Evolutionary conservation across 1,140 invertebrate species (phyloP).

Genomic region (Pteromalus puparum): DNA sequence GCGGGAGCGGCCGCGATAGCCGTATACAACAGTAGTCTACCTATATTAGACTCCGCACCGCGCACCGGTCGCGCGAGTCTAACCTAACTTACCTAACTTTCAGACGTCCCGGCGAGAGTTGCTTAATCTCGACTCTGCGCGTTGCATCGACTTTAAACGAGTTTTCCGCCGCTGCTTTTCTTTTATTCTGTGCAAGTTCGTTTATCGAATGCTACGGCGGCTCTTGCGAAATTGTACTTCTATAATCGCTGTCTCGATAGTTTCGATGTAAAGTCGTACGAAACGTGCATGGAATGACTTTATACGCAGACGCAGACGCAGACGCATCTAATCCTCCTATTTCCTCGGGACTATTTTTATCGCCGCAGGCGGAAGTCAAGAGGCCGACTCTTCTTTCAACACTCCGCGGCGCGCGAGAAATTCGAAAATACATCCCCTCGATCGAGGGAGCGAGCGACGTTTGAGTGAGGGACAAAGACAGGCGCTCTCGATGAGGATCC

Average conservation of each 20-base stretch:
- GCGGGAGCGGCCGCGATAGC: background rate
- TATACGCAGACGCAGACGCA: too few species aligned
- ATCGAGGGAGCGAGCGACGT: background rate
- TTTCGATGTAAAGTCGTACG: background rate
- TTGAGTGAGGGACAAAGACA: background rate
- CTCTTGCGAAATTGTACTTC: too few species aligned
- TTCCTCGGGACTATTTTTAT: background rate
- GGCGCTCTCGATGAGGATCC: background rate
- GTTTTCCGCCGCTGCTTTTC: background rate
- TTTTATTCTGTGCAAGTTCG: background rate
- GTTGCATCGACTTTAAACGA: slow-evolving; percentile 21
- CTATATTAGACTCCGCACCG: background rate
- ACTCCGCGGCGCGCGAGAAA: background rate
- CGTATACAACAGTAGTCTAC: too few species aligned
- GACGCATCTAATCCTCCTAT: background rate
- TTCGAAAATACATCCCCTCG: background rate
- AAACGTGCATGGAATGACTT: too few species aligned
- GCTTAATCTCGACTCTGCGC: slow-evolving; percentile 10
- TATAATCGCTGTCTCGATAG: too few species aligned
- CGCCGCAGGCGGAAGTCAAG: background rate
- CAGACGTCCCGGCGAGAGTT: background rate
- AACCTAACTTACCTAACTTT: too few species aligned
- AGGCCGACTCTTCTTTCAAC: background rate
- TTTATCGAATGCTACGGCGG: too few species aligned
- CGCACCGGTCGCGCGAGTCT: background rate